These are phyloP conservation scores for Gila orcuttii DNA, from an alignment of 2,113 vertebrate genomes.

Conservation along the genomic window DNA sequence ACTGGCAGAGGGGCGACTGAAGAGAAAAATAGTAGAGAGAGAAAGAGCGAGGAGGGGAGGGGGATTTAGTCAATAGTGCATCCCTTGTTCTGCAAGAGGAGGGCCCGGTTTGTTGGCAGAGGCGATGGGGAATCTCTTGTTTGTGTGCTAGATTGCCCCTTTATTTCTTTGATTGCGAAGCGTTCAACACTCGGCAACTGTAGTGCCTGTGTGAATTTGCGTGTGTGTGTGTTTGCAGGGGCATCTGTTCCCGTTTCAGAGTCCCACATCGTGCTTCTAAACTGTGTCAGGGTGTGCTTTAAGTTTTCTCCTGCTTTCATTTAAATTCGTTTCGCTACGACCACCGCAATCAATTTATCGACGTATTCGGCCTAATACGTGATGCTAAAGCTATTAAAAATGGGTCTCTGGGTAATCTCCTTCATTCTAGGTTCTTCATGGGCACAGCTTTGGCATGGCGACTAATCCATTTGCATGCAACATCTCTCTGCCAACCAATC, in stretches of 20 bases:
- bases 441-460: conserved; percentile 29
- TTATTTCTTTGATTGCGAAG: conserved; percentile 81
- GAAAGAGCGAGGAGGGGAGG: conserved; percentile 64
- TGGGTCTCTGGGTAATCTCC: conserved; percentile 14
- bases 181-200: conserved; percentile 73
- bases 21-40: conserved; percentile 75
- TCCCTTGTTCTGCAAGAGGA: conserved; percentile 81
- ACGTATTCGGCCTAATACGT: conserved; percentile 14
- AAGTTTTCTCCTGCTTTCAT: neutral
- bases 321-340: neutral
- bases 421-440: conserved; percentile 28
- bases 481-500: conserved; percentile 24
- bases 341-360: conserved; percentile 2
- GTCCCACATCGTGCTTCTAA: neutral
- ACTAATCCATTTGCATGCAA: conserved; percentile 27
- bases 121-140: conserved; percentile 75
- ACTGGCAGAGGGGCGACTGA: conserved; percentile 74
- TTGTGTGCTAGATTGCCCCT: conserved; percentile 80
- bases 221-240: conserved; percentile 33
- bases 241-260: conserved; percentile 29
- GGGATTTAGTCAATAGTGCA: conserved; percentile 78
- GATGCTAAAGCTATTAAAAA: conserved; percentile 36
- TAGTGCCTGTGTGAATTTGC: conserved; percentile 55
- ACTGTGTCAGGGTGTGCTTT: conserved; percentile 17
- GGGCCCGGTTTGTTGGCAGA: conserved; percentile 78